phyloP scores from a whole-genome alignment of 2,797 vertebrate genomes.

The Leucoraja ocellata region DNA sequence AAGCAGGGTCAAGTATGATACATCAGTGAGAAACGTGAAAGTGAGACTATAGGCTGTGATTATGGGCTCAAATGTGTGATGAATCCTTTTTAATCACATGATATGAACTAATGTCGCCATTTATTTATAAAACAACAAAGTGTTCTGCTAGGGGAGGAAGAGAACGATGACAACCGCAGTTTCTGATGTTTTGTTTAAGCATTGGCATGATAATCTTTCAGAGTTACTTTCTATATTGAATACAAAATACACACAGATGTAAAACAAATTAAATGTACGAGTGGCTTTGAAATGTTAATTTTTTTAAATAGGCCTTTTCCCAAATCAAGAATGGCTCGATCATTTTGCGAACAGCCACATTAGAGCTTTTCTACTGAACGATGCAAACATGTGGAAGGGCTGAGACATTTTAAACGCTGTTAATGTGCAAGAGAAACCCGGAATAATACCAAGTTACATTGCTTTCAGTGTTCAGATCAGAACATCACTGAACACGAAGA shows the following conservation, averaged over 20 bases:
- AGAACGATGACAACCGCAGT: slow-evolving; percentile 78
- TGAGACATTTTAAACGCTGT: neutral
- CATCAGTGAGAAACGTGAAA: slow-evolving; percentile 63
- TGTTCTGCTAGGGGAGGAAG: slow-evolving; percentile 49
- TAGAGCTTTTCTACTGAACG: neutral
- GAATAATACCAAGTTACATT: neutral
- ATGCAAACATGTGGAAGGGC: neutral
- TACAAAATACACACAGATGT: neutral
- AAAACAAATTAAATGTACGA: neutral
- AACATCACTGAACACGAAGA: neutral
- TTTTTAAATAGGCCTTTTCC: too few relatives aligned
- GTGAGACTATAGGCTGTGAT: slow-evolving; percentile 77
- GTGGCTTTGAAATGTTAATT: slow-evolving; percentile 2
- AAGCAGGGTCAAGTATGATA: slow-evolving; percentile 83
- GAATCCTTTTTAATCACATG: slow-evolving; percentile 80
- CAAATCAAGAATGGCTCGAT: neutral
- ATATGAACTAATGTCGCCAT: slow-evolving; percentile 79
- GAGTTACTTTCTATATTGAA: neutral
- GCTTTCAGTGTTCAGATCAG: neutral
- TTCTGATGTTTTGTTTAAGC: slow-evolving; percentile 66
- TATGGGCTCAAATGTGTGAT: slow-evolving; percentile 70
- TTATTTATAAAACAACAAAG: slow-evolving; percentile 81
- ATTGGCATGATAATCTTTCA: slow-evolving; percentile 44
- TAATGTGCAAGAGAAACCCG: neutral
- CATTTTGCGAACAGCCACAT: neutral